Percentiles rank a stretch among this genome's conserved stretches.
Conservation (phyloP, 1,140 invertebrate genomes). For the Ips typographus region DNA sequence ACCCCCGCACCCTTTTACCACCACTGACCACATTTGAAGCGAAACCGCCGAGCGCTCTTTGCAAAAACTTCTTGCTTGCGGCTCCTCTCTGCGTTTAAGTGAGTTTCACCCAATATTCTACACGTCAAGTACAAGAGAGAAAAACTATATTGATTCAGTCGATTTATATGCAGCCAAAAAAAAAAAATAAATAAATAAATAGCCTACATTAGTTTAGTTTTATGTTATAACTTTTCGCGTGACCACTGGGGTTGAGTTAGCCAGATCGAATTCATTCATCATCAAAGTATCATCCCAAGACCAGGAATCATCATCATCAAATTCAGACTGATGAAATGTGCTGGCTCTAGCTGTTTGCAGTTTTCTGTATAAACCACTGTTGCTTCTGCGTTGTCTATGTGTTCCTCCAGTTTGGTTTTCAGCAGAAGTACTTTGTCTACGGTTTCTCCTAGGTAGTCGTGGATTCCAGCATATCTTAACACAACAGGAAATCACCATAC, state of each 20-base stretch:
- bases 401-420: conserved; percentile 3
- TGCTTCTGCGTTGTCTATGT: conserved; percentile 9
- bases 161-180: too few species aligned
- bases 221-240: conserved; percentile 26
- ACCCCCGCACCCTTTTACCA: conserved; percentile 11
- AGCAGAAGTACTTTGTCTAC: too few species aligned
- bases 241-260: conserved; percentile 38
- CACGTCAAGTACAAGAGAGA: too few species aligned
- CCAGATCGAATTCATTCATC: conserved; percentile 29
- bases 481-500: conserved; percentile 16
- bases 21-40: conserved; percentile 34
- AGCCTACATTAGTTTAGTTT: background rate
- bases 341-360: conserved; percentile 4
- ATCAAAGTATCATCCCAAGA: conserved; percentile 13
- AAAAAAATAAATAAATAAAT: conserved; percentile 7
- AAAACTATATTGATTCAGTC: too few species aligned
- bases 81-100: conserved; percentile 21
- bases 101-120: background rate
- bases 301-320: conserved; percentile 6
- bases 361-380: conserved; percentile 14
- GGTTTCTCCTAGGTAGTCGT: too few species aligned
- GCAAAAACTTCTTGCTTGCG: conserved; percentile 32
- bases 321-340: background rate
- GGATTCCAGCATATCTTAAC: background rate
- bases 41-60: conserved; percentile 23